Conservation (phyloP, 2,113 vertebrate species). For the Tapirus terrestris region DNA sequence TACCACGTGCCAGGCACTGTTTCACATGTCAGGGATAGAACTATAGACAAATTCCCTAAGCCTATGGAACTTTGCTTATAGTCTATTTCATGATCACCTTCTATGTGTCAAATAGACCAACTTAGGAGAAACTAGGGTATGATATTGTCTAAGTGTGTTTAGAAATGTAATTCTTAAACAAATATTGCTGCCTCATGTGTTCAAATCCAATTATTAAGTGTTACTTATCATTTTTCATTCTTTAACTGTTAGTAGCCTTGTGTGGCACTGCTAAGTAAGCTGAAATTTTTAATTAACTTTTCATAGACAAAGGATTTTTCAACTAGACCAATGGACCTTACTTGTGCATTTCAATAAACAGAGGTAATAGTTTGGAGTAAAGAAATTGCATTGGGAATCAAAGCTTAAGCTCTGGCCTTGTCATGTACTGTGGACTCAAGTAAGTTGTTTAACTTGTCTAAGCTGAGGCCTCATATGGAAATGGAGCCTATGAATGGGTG, state of each 20-base stretch:
- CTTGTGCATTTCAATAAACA: neutral
- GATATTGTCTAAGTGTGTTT: neutral
- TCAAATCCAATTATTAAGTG: neutral
- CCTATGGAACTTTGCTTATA: neutral
- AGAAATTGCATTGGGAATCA: neutral
- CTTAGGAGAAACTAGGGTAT: neutral
- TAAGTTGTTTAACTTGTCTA: neutral
- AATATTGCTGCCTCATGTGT: neutral
- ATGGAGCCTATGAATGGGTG: neutral
- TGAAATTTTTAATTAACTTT: neutral
- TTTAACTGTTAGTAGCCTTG: neutral
- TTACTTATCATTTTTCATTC: neutral
- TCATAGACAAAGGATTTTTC: neutral
- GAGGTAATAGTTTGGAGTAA: neutral
- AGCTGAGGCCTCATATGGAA: neutral
- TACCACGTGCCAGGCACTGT: neutral
- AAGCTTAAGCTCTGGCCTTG: neutral
- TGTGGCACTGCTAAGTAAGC: neutral
- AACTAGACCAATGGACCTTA: neutral
- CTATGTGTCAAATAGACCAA: neutral
- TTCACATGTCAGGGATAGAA: neutral
- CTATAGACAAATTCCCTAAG: neutral
- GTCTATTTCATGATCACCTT: neutral
- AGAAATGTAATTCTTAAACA: constrained; percentile 1
- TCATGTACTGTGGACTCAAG: neutral